phyloP scores from a whole-genome alignment of 2,888 invertebrate genomes.

The Deilephila porcellus region DNA sequence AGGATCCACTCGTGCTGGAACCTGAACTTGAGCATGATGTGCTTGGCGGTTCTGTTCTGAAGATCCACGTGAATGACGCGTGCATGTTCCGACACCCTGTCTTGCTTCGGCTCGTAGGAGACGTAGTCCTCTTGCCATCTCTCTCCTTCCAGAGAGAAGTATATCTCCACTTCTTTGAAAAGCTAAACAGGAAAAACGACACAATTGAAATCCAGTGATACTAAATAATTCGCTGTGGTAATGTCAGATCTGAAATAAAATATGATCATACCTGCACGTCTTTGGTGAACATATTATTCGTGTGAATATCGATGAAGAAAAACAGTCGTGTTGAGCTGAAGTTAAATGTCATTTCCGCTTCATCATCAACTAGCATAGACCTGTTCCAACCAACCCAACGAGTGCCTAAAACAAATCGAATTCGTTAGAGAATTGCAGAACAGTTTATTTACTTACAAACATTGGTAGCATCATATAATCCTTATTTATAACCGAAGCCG shows the following conservation, averaged over 20 bases:
- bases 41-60: slow-evolving; percentile 89
- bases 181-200: slow-evolving; percentile 79
- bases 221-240: background rate
- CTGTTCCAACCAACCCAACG: slow-evolving; percentile 96
- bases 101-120: slow-evolving; percentile 85
- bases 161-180: slow-evolving; percentile 90
- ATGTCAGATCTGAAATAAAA: background rate
- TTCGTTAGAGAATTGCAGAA: background rate
- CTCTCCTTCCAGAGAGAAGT: slow-evolving; percentile 91
- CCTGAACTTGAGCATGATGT: slow-evolving; percentile 89
- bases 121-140: slow-evolving; percentile 89
- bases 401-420: slow-evolving; percentile 72
- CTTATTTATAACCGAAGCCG: slow-evolving; percentile 1
- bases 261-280: slow-evolving; percentile 87
- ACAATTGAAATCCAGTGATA: slow-evolving; percentile 1
- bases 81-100: slow-evolving; percentile 83
- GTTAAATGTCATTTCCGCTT: slow-evolving; percentile 91
- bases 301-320: slow-evolving; percentile 88
- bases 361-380: slow-evolving; percentile 83
- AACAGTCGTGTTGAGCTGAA: slow-evolving; percentile 92
- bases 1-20: slow-evolving; percentile 95
- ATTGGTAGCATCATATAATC: background rate
- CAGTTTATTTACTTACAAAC: background rate
- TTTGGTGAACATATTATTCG: slow-evolving; percentile 92
- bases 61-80: slow-evolving; percentile 89